Percentiles rank a stretch among this genome's conserved stretches.
Conservation (phyloP, 2,113 vertebrate species). For the Anguilla japonica region DNA sequence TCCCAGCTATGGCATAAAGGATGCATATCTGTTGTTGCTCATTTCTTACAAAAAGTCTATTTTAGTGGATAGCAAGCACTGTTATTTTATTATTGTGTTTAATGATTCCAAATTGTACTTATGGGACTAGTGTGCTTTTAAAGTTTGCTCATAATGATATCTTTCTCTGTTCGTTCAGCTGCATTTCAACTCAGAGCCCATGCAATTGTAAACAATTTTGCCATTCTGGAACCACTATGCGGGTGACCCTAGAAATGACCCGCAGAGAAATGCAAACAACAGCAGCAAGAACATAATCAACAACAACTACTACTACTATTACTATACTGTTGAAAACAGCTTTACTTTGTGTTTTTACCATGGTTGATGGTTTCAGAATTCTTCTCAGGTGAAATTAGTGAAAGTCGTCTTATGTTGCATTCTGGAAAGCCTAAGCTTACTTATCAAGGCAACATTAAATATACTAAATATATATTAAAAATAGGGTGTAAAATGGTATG, state of each 20-base stretch:
- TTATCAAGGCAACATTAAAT: background rate
- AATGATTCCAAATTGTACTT: background rate
- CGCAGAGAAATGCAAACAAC: background rate
- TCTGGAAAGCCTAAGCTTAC: background rate
- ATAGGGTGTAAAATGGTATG: background rate
- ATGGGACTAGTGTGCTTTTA: background rate
- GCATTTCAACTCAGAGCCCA: background rate
- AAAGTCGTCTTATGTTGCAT: background rate
- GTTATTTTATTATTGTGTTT: background rate
- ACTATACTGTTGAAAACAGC: background rate
- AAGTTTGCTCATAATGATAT: background rate
- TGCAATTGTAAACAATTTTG: background rate
- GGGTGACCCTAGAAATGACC: background rate
- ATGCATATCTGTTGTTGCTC: conserved; percentile 13
- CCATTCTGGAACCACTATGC: background rate
- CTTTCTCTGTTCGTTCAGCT: background rate
- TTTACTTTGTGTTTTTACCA: background rate
- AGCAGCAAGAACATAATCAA: background rate
- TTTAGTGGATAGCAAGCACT: background rate
- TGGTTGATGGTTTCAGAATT: background rate
- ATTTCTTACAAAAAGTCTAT: background rate
- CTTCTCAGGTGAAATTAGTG: background rate
- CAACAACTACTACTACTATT: background rate
- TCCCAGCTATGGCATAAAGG: conserved; percentile 4
- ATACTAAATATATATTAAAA: background rate